Evolutionary conservation across 1,140 invertebrate species (phyloP), one percentile per base, ranked within the genome.

Genomic region (Caenorhabditis briggsae): DNA sequence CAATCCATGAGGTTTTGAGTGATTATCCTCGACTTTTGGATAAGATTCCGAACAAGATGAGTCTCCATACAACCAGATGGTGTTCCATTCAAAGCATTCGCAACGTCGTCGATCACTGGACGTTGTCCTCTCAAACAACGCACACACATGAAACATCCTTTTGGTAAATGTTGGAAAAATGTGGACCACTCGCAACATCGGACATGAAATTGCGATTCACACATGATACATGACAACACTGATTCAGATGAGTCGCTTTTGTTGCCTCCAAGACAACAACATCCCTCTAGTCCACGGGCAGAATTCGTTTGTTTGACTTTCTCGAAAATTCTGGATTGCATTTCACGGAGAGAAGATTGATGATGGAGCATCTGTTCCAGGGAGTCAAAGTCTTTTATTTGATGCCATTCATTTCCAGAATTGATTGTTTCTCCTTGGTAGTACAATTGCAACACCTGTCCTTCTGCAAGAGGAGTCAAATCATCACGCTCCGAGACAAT

Each of bases 71-170:
- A 86, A 18, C 43, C 20, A 48, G 56, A 23, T 0, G 46, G 53
- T 9, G 33, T 59, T 61, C 61, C 53, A 25, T 50, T 87, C 9
- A 86, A 8, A 2, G 84, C 74, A 5, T 61, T 43, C 18, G n/a
- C 12, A 0, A 86, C 82, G 25, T 87, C 82, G 25, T 84, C 86
- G 14, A 85, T 88, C 7, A 53, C 53, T 5, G 88, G 88, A 16
- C 88, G 82, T 78, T 88, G 61, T 46, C 88, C 88, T 14, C 88
- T 82, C n/a, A 88, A 50, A 88, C 88, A 88, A 1, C 88, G 88
- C 9, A 74, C 9, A 61, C 88, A 88, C 11, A 88, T 48, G 33
- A 58, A 88, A 20, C 84, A 55, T n/a, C 88, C 88, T 25, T 48
- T 18, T 48, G 87, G 88, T 14, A 88, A 25, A 16, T 12, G n/a